A percentile compares a stretch with the other conserved stretches of the same genome.
Conservation (phyloP, 2,888 invertebrate genomes). For the Anaspis maculata region DNA sequence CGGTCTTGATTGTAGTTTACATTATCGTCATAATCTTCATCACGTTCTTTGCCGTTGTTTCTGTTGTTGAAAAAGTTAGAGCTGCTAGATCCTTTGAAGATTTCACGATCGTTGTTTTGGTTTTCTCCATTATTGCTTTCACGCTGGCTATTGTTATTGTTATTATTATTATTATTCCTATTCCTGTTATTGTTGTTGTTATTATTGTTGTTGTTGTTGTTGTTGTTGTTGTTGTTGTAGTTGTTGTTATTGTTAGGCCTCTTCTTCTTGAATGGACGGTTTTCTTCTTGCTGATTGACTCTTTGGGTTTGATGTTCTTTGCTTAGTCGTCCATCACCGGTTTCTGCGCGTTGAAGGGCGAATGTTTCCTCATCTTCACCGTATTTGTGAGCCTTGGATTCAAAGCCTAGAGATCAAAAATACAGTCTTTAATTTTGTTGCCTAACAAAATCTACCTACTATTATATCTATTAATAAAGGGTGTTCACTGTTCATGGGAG, state of each 20-base stretch:
- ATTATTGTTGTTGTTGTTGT: slow-evolving; percentile 21
- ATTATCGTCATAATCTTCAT: slow-evolving; percentile 47
- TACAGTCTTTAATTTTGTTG: no score
- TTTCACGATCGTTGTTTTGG: slow-evolving; percentile 43
- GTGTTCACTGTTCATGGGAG: no score
- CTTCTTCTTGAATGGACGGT: slow-evolving; percentile 13
- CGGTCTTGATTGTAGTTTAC: slow-evolving; percentile 41
- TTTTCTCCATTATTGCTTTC: slow-evolving; percentile 22
- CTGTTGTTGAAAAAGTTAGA: slow-evolving; percentile 67
- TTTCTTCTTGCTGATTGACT: slow-evolving; percentile 39
- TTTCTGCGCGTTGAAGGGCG: slow-evolving; percentile 64
- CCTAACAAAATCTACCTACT: no score
- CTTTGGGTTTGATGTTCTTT: slow-evolving; percentile 36
- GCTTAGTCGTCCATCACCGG: slow-evolving; percentile 47
- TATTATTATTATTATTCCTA: slow-evolving; percentile 22
- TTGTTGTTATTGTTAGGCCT: slow-evolving; percentile 27
- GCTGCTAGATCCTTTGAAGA: slow-evolving; percentile 62
- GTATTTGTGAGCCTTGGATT: slow-evolving; percentile 54
- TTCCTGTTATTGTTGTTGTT: slow-evolving; percentile 33
- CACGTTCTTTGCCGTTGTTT: slow-evolving; percentile 51
- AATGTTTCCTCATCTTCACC: slow-evolving; percentile 65
- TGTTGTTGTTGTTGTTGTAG: slow-evolving; percentile 25
- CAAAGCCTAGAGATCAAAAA: slow-evolving; percentile 49
- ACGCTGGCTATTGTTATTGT: slow-evolving; percentile 25
- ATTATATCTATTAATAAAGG: no score